A percentile compares a stretch with the other conserved stretches of the same genome.
Evolutionary conservation across 2,888 invertebrate genomes (phyloP).

Genomic region (Tortricodes alternella): DNA sequence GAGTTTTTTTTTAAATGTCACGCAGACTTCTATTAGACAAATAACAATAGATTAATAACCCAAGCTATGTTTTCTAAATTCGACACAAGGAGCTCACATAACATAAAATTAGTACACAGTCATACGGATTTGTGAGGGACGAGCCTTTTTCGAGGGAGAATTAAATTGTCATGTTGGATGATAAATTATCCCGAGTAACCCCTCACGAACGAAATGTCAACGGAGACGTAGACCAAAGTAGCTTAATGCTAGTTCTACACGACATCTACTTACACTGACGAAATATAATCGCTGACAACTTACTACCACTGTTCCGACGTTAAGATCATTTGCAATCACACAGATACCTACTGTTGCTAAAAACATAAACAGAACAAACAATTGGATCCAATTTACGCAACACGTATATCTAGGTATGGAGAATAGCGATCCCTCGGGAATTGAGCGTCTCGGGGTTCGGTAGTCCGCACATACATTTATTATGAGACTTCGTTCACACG

Average conservation of each 20-base stretch:
- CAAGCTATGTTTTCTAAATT: constrained; percentile 1
- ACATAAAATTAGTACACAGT: constrained; percentile 25
- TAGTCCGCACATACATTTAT: constrained; percentile 26
- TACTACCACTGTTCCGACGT: neutral
- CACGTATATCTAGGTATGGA: constrained; percentile 8
- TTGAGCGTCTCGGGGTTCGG: constrained; percentile 14
- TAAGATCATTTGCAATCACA: constrained; percentile 3
- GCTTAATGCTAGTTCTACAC: neutral
- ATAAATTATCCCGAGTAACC: constrained; percentile 21
- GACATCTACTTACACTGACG: neutral
- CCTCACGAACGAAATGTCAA: constrained; percentile 6
- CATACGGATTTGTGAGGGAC: constrained; percentile 12
- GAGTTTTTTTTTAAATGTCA: too few species aligned
- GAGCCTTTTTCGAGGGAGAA: constrained; percentile 22
- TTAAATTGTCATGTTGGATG: constrained; percentile 23
- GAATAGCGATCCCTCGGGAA: constrained; percentile 22
- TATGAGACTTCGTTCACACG: constrained; percentile 27
- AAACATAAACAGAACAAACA: constrained; percentile 19
- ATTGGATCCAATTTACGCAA: constrained; percentile 17
- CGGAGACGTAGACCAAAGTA: constrained; percentile 1
- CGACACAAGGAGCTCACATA: constrained; percentile 15
- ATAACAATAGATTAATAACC: neutral
- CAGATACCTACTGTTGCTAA: constrained; percentile 1
- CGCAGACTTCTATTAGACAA: neutral
- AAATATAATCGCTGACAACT: neutral